Conservation (phyloP, 2,888 invertebrate genomes). For the Dolomedes plantarius region DNA sequence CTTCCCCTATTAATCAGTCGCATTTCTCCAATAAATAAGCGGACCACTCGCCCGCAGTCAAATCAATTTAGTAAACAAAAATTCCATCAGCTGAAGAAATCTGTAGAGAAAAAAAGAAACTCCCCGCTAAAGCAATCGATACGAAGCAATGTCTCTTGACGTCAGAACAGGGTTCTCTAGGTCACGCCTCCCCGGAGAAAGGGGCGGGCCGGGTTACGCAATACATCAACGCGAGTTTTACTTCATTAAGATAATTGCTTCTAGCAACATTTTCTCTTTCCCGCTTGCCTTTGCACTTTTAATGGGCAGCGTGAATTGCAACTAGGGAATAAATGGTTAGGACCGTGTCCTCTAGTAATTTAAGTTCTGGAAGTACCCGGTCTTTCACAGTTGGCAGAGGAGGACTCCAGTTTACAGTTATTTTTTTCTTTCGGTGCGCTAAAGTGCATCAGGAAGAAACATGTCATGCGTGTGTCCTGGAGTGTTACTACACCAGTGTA, state of each 20-base stretch:
- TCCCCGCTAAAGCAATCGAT: slow-evolving; percentile 17
- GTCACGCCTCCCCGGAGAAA: slow-evolving; percentile 28
- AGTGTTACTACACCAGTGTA: background rate
- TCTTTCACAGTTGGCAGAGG: background rate
- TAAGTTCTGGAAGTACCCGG: slow-evolving; percentile 6
- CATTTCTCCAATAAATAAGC: slow-evolving; percentile 12
- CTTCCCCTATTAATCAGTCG: background rate
- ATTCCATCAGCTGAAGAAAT: slow-evolving; percentile 15
- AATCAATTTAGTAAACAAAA: slow-evolving; percentile 26
- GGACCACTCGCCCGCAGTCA: background rate
- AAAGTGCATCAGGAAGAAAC: background rate
- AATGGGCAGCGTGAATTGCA: slow-evolving; percentile 24
- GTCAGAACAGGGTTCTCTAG: slow-evolving; percentile 4
- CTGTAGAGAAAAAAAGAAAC: background rate
- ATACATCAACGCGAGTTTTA: slow-evolving; percentile 50
- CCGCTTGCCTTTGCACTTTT: slow-evolving; percentile 39
- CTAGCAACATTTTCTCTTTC: slow-evolving; percentile 43
- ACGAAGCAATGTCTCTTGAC: slow-evolving; percentile 9
- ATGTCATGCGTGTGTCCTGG: background rate
- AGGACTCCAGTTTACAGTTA: background rate
- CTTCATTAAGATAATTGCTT: slow-evolving; percentile 66
- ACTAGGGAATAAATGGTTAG: slow-evolving; percentile 22
- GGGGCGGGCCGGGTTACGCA: slow-evolving; percentile 15
- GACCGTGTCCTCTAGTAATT: slow-evolving; percentile 21
- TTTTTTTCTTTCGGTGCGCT: background rate